Evolutionary conservation across 2,888 invertebrate genomes (phyloP).

Genomic region (Phalangium opilio): DNA sequence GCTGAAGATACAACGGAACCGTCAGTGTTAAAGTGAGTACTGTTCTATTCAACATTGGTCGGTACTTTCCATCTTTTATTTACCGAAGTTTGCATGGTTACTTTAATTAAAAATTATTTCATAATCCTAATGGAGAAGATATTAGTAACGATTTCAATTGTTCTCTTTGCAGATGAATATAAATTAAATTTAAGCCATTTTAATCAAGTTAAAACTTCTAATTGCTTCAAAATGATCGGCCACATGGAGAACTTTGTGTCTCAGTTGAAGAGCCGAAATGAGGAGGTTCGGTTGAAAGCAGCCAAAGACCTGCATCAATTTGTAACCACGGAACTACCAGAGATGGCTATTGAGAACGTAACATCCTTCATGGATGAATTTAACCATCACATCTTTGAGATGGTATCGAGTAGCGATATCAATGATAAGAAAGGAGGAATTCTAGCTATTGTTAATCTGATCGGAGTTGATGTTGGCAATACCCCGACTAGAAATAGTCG

Average conservation of each 20-base stretch:
- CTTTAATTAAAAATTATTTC: too few species aligned
- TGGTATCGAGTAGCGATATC: conserved; percentile 77
- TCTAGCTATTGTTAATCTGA: conserved; percentile 81
- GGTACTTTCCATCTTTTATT: too few species aligned
- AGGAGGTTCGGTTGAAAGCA: conserved; percentile 66
- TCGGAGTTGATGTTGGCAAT: conserved; percentile 83
- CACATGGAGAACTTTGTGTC: conserved; percentile 43
- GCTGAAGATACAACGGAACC: too few species aligned
- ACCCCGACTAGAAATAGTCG: conserved; percentile 75
- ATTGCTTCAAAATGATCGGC: not conserved
- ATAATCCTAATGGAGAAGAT: too few species aligned
- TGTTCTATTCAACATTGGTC: too few species aligned
- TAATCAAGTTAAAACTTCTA: too few species aligned
- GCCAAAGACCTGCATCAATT: conserved; percentile 78
- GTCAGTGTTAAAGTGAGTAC: too few species aligned
- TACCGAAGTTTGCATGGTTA: too few species aligned
- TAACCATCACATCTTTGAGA: conserved; percentile 86
- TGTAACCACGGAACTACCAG: conserved; percentile 57
- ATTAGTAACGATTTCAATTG: too few species aligned
- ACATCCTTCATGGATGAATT: conserved; percentile 84
- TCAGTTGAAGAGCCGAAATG: conserved; percentile 74
- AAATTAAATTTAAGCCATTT: too few species aligned
- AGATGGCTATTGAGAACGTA: conserved; percentile 77
- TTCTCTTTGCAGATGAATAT: too few species aligned
- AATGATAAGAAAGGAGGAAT: conserved; percentile 93